Percentiles rank a stretch among this genome's conserved stretches.
phyloP scores from a whole-genome alignment of 2,113 vertebrate genomes.

The Oceanites oceanicus region DNA sequence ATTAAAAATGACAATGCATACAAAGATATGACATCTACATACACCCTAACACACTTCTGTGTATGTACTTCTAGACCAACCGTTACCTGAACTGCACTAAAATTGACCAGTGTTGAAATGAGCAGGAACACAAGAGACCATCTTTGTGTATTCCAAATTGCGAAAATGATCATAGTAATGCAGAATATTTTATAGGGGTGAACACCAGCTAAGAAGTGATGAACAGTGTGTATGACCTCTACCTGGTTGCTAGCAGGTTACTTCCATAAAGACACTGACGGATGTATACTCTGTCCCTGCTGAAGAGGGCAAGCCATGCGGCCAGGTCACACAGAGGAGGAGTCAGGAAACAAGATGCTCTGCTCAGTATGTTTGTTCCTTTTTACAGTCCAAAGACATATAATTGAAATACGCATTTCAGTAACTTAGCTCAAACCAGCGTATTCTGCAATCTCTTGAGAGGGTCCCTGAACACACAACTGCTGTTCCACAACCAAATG shows the following conservation, averaged over 20 bases:
- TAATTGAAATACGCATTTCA: not conserved
- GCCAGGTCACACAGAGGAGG: not conserved
- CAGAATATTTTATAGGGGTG: not conserved
- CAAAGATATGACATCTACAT: not conserved
- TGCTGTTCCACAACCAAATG: not conserved
- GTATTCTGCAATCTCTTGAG: not conserved
- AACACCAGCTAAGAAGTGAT: not conserved
- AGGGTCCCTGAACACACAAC: accelerated
- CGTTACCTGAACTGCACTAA: not conserved
- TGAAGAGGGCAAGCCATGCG: not conserved
- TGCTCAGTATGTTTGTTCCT: not conserved
- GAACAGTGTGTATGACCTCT: not conserved
- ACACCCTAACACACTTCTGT: not conserved
- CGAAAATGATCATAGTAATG: not conserved
- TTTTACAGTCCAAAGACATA: not conserved
- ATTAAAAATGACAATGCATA: not conserved
- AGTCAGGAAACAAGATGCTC: not conserved
- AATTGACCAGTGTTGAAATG: not conserved
- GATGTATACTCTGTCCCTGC: too few species aligned
- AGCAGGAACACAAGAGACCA: not conserved
- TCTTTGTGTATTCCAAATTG: not conserved
- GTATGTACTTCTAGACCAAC: not conserved
- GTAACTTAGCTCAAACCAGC: not conserved
- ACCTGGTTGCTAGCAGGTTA: not conserved
- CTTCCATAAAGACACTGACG: not conserved